These are phyloP conservation scores for Pachymerium ferrugineum DNA, from an alignment of 2,888 invertebrate species.

Conservation along the genomic window DNA sequence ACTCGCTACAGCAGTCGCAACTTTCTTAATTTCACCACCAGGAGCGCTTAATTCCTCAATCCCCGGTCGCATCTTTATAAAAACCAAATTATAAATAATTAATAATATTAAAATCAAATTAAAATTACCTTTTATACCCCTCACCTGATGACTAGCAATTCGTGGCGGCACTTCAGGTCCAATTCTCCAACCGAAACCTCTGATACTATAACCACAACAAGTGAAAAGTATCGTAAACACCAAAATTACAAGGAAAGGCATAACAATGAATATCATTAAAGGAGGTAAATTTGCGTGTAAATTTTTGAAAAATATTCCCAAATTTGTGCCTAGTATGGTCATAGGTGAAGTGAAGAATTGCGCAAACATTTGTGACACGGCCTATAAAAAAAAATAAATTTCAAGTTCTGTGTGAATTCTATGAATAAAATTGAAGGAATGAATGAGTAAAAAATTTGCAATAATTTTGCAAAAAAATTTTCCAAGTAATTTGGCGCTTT, in stretches of 20 bases:
- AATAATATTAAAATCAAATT: not conserved
- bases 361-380: not conserved
- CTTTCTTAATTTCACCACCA: no score
- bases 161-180: not conserved
- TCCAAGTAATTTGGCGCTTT: no score
- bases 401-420: not conserved
- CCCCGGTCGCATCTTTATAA: no score
- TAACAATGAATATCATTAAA: not conserved
- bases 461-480: no score
- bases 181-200: not conserved
- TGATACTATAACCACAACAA: not conserved
- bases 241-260: not conserved
- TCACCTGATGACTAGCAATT: not conserved
- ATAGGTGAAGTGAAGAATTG: not conserved
- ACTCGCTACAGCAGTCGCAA: no score
- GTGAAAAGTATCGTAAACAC: not conserved
- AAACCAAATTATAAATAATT: not conserved
- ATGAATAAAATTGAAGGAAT: not conserved
- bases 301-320: not conserved
- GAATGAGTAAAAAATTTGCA: no score
- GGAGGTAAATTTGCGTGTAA: not conserved
- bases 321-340: not conserved
- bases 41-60: no score
- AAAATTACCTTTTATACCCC: not conserved
- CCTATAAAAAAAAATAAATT: not conserved